phyloP scores from a whole-genome alignment of 1,140 invertebrate genomes.

The Drosophila pandora region DNA sequence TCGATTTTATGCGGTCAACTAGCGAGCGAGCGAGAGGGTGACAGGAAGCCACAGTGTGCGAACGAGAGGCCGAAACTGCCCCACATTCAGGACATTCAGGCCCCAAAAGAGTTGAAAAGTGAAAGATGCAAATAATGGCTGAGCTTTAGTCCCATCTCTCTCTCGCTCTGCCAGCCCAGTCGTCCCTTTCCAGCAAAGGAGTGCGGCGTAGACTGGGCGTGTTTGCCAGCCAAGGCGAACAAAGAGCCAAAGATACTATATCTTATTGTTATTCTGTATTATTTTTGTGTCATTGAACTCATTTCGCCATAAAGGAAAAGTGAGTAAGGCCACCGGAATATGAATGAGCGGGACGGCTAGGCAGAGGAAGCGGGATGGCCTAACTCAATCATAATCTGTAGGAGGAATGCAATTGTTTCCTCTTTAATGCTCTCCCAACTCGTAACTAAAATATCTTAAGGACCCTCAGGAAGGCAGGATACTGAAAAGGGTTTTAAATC shows the following conservation, averaged over 20 bases:
- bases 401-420: slow-evolving; percentile 38
- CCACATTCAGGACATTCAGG: slow-evolving; percentile 54
- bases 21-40: slow-evolving; percentile 25
- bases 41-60: background rate
- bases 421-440: slow-evolving; percentile 11
- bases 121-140: slow-evolving; percentile 75
- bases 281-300: slow-evolving; percentile 81
- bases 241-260: slow-evolving; percentile 73
- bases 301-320: slow-evolving; percentile 65
- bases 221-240: slow-evolving; percentile 56
- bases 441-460: slow-evolving; percentile 20
- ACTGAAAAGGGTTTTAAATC: background rate
- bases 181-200: slow-evolving; percentile 26
- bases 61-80: slow-evolving; percentile 36
- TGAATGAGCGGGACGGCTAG: slow-evolving; percentile 19
- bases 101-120: slow-evolving; percentile 71
- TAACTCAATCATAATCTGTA: slow-evolving; percentile 40
- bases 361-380: slow-evolving; percentile 11
- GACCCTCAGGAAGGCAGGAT: slow-evolving; percentile 1
- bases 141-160: slow-evolving; percentile 17
- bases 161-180: background rate
- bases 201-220: slow-evolving; percentile 42
- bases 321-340: slow-evolving; percentile 45
- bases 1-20: slow-evolving; percentile 79
- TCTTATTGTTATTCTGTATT: slow-evolving; percentile 72